A percentile compares a stretch with the other conserved stretches of the same genome.
Conservation (phyloP, 2,113 vertebrate species). For the Dromaius novaehollandiae region DNA sequence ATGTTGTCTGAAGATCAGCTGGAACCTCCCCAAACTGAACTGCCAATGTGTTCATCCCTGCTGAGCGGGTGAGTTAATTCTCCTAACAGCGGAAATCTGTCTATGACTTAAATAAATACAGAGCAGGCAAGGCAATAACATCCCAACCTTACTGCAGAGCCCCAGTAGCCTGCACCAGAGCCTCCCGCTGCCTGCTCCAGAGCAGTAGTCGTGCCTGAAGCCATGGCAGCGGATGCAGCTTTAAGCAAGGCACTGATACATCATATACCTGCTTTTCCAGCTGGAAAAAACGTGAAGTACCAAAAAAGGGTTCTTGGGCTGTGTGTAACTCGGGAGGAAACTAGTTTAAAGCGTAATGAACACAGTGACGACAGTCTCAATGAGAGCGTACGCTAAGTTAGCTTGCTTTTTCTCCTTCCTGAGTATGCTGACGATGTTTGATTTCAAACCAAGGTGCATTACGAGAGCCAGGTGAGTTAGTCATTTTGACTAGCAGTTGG, state of each 20-base stretch:
- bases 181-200: background rate
- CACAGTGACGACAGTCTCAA: background rate
- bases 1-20: background rate
- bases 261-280: background rate
- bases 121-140: no score
- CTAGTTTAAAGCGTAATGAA: background rate
- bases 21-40: background rate
- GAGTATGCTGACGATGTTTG: background rate
- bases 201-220: background rate
- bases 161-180: background rate
- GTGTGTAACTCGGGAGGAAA: background rate
- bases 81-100: background rate
- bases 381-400: background rate
- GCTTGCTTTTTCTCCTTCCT: background rate
- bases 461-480: background rate
- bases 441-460: background rate
- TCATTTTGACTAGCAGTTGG: background rate
- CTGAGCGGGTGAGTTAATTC: background rate
- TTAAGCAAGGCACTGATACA: background rate
- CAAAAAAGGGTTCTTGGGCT: background rate
- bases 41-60: background rate
- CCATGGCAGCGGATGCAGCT: background rate
- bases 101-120: background rate
- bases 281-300: background rate
- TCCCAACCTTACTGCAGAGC: rapidly evolving